phyloP scores from a whole-genome alignment of 1,140 invertebrate genomes.

The Drosophila mauritiana region DNA sequence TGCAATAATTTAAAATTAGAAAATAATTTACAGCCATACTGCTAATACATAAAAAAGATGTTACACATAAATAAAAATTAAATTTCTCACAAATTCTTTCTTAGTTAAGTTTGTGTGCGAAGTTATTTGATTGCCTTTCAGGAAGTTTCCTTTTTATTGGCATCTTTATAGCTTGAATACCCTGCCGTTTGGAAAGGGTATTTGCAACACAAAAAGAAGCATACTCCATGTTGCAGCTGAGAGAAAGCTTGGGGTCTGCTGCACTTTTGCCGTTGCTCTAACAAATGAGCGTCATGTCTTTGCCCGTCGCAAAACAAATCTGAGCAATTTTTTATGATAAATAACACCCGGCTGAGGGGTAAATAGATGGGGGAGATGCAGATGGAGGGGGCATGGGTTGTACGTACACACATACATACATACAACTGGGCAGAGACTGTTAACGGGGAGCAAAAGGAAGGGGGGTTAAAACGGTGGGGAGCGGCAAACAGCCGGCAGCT shows the following conservation, averaged over 20 bases:
- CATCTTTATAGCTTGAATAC: not conserved
- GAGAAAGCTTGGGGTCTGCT: constrained; percentile 25
- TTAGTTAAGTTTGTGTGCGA: too few species aligned
- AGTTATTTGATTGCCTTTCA: too few species aligned
- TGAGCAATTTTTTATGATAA: constrained; percentile 83
- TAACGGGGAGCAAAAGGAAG: constrained; percentile 40
- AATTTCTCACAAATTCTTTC: too few species aligned
- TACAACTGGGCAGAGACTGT: constrained; percentile 25
- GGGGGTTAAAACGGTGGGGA: not conserved
- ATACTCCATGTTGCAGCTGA: constrained; percentile 17
- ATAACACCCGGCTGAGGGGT: constrained; percentile 60
- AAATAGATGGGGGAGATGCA: constrained; percentile 11
- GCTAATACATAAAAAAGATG: too few species aligned
- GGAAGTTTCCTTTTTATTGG: too few species aligned
- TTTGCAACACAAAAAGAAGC: not conserved
- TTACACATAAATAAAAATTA: too few species aligned
- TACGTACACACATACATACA: too few species aligned
- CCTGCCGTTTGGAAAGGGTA: constrained; percentile 3
- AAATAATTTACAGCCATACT: too few species aligned
- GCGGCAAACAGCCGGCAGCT: constrained; percentile 45
- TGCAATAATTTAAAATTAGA: too few species aligned
- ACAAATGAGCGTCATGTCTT: constrained; percentile 82
- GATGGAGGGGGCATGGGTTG: not conserved
- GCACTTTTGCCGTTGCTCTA: constrained; percentile 61
- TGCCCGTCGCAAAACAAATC: constrained; percentile 81